These are phyloP conservation scores for Sthenelais limicola DNA, from an alignment of 2,888 invertebrate genomes.

Conservation along the genomic window DNA sequence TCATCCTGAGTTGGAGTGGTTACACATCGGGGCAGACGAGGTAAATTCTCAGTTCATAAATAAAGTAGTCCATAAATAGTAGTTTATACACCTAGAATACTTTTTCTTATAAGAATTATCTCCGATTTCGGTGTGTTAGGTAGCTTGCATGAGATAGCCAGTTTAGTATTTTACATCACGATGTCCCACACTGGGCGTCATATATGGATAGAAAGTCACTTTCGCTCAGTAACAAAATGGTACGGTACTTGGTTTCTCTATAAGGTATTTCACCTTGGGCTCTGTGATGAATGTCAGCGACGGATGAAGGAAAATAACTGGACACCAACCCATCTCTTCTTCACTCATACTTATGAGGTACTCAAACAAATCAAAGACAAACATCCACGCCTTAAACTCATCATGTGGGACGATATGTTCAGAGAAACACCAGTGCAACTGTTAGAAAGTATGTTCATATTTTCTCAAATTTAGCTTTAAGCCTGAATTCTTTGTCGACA, in stretches of 20 bases:
- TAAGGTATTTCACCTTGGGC: slow-evolving; percentile 78
- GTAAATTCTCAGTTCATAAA: slow-evolving; percentile 56
- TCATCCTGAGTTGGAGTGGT: slow-evolving; percentile 77
- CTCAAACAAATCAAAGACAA: slow-evolving; percentile 77
- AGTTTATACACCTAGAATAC: background rate
- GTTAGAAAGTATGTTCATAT: slow-evolving; percentile 55
- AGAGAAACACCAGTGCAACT: slow-evolving; percentile 77
- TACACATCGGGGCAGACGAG: slow-evolving; percentile 90
- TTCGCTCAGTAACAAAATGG: too few species aligned
- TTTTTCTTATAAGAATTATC: too few species aligned
- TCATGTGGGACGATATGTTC: slow-evolving; percentile 89
- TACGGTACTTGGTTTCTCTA: slow-evolving; percentile 21
- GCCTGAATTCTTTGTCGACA: too few species aligned
- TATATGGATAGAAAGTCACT: too few species aligned
- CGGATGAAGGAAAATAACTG: slow-evolving; percentile 47
- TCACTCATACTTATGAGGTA: slow-evolving; percentile 65
- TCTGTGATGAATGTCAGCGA: slow-evolving; percentile 69
- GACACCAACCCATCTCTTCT: slow-evolving; percentile 62
- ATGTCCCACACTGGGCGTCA: too few species aligned
- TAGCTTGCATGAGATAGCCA: too few species aligned
- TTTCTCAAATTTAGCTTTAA: background rate
- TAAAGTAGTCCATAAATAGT: slow-evolving; percentile 76
- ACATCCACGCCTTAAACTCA: slow-evolving; percentile 76
- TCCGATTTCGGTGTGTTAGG: too few species aligned
- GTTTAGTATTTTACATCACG: too few species aligned